Evolutionary conservation across 2,888 invertebrate genomes (phyloP), one percentile per base, ranked within the genome.

Genomic region (Noctua comes): DNA sequence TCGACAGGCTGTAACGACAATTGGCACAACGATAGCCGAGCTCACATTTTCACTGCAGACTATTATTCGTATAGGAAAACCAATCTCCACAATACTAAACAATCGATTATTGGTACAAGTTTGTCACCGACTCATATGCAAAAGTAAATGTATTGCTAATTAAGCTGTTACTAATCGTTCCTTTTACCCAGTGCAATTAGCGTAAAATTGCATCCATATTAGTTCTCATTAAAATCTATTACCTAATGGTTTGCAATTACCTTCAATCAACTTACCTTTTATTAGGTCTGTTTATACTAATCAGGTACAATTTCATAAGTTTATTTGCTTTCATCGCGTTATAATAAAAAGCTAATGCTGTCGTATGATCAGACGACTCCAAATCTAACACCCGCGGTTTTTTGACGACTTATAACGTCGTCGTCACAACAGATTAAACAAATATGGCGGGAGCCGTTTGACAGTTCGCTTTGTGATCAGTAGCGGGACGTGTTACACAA

Each of bases 391-490:
- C 93, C 92, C 91, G 91, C 90, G 89, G 91, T 92, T 93, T 94
- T 92, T 93, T 91, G 92, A 92, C 89, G 91, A 94, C 95, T 92
- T 91, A 93, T 91, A 90, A 77, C 88, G 85, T 89, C 87, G 89
- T 92, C 90, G 89, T 90, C 90, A 93, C 95, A 96, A 96, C 91
- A 90, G 89, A 94, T 94, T 93, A 94, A 93, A 92, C 91, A 94
- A 96, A 96, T 91, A 94, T 84, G 91, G 90, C 95, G 94, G 93
- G 88, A 88, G 86, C 86, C 94, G 92, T 95, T 95, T 95, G 94
- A 93, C 91, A 90, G 90, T 90, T 90, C 91, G 88, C 86, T 89
- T 90, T 91, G 90, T 91, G 92, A 93, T 95, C 94, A 88, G 94
- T 94, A 94, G 94, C 94, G 88, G 91, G 90, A 88, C 83, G 80